A percentile compares a stretch with the other conserved stretches of the same genome.
Evolutionary conservation across 2,888 invertebrate species (phyloP).

Genomic region (Eueremaeus valkanovi): DNA sequence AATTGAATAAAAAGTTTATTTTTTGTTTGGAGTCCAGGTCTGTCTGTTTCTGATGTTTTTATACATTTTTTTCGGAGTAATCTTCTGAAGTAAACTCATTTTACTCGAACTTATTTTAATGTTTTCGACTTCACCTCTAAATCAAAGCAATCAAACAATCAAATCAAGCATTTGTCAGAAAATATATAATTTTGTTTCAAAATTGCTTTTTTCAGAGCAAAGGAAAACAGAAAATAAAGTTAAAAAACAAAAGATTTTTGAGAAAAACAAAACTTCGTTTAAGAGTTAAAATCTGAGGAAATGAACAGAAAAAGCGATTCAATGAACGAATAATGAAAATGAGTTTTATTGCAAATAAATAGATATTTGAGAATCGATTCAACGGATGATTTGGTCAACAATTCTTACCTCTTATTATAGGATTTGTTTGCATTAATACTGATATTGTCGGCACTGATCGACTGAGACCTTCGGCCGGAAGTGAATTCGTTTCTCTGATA

Average conservation of each 20-base stretch:
- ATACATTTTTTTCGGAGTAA: neutral
- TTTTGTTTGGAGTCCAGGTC: slow-evolving; percentile 7
- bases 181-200: neutral
- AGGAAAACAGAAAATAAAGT: neutral
- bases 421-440: neutral
- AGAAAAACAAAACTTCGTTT: no score
- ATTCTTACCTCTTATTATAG: neutral
- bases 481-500: neutral
- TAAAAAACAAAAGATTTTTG: neutral
- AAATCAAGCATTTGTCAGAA: neutral
- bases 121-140: neutral
- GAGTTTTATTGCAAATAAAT: neutral
- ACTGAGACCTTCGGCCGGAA: neutral
- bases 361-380: neutral
- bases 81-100: neutral
- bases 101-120: neutral
- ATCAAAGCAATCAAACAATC: neutral
- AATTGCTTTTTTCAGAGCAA: neutral
- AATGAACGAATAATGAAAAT: neutral
- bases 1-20: no score
- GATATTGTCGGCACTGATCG: neutral
- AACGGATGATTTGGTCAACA: neutral
- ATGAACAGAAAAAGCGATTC: no score
- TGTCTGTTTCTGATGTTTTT: neutral
- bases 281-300: no score